phyloP scores from a whole-genome alignment of 2,888 invertebrate species.

The Clusia tigrina region DNA sequence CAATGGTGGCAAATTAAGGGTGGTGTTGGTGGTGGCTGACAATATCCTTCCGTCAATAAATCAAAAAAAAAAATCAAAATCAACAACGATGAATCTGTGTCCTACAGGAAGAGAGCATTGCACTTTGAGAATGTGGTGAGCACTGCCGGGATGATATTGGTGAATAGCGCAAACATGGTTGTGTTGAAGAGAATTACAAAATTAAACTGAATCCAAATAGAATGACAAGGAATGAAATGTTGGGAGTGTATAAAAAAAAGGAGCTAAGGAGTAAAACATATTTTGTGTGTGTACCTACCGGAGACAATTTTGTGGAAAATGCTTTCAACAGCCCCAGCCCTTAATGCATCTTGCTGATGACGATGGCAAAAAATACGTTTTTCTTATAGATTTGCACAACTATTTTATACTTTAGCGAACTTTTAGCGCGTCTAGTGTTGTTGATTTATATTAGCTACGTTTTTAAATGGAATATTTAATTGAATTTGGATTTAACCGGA shows the following conservation, averaged over 20 bases:
- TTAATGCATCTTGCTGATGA: constrained; percentile 40
- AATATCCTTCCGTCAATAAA: too few species aligned
- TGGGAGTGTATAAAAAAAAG: constrained; percentile 33
- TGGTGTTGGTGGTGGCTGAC: too few species aligned
- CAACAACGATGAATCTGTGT: too few species aligned
- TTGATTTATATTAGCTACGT: not conserved
- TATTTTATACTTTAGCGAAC: not conserved
- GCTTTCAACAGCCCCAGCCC: constrained; percentile 46
- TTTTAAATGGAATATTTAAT: not conserved
- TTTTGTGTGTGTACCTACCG: constrained; percentile 64
- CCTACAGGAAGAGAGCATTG: constrained; percentile 1
- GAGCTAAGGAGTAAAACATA: constrained; percentile 54
- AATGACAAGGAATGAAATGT: constrained; percentile 15
- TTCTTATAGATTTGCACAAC: constrained; percentile 8
- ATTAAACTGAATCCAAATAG: constrained; percentile 11
- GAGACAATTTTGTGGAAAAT: constrained; percentile 55
- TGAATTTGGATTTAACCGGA: not conserved
- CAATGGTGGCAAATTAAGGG: too few species aligned
- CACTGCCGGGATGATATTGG: not conserved
- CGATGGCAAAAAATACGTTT: constrained; percentile 45
- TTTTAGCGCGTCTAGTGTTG: not conserved
- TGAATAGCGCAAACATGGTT: not conserved
- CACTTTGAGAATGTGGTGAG: not conserved
- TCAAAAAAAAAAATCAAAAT: too few species aligned
- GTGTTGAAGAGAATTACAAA: constrained; percentile 13